These are phyloP conservation scores for Sitta europaea DNA, from an alignment of 2,113 vertebrate genomes.

Conservation along the genomic window DNA sequence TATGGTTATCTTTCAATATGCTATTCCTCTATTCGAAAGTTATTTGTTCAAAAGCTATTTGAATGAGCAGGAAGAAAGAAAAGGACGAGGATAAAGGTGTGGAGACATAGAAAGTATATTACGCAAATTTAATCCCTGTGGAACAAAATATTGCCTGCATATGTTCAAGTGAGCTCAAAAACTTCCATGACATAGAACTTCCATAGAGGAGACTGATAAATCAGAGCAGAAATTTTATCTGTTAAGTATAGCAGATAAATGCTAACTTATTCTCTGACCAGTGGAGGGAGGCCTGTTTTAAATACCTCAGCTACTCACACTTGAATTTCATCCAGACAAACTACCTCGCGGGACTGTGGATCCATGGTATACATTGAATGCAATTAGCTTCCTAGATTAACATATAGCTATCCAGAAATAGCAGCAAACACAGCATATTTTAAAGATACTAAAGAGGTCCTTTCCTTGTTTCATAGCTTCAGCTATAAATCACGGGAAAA, in stretches of 20 bases:
- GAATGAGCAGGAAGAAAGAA: background rate
- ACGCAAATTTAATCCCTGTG: background rate
- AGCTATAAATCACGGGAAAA: background rate
- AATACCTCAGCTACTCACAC: background rate
- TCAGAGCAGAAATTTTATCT: background rate
- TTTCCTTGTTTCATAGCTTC: background rate
- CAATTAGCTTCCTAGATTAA: background rate
- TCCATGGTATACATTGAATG: background rate
- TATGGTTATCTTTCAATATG: background rate
- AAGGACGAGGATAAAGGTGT: background rate
- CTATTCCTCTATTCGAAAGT: background rate
- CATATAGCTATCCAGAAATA: background rate
- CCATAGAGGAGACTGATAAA: background rate
- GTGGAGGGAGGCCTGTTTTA: background rate
- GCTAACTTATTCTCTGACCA: background rate
- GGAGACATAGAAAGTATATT: background rate
- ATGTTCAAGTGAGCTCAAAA: background rate
- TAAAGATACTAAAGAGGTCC: background rate
- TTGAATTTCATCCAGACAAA: background rate
- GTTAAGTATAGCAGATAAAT: background rate
- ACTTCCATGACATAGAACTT: background rate
- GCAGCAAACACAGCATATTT: background rate
- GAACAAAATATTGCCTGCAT: background rate
- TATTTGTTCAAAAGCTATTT: background rate
- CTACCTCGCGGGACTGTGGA: background rate